Evolutionary conservation across 2,797 vertebrate genomes (phyloP).

Genomic region (Loris lydekkerianus): DNA sequence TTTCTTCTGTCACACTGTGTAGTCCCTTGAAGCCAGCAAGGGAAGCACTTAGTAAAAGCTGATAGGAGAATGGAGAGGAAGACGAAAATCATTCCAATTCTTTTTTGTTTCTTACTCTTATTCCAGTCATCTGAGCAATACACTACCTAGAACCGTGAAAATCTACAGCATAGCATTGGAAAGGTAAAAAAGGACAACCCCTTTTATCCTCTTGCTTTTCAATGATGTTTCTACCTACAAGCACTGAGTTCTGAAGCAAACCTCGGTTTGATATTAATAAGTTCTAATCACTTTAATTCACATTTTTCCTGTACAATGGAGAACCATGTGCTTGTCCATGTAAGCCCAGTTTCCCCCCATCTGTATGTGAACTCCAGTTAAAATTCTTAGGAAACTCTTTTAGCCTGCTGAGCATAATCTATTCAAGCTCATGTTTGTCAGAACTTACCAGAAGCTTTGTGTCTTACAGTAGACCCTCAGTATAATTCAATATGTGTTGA

Average conservation of each 20-base stretch:
- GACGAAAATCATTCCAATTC: constrained; percentile 9
- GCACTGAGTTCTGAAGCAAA: constrained; percentile 66
- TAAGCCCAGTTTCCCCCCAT: constrained; percentile 47
- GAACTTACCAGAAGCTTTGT: constrained; percentile 60
- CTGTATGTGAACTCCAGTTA: constrained; percentile 32
- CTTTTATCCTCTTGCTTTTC: constrained; percentile 67
- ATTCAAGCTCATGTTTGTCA: constrained; percentile 55
- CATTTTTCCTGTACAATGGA: constrained; percentile 54
- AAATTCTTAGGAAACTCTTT: constrained; percentile 71
- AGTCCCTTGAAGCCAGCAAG: constrained; percentile 24
- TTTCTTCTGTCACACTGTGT: neutral
- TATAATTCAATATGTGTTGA: constrained; percentile 14
- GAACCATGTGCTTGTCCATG: constrained; percentile 53
- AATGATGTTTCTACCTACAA: neutral
- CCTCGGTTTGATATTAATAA: constrained; percentile 18
- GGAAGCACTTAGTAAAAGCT: constrained; percentile 35
- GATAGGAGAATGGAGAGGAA: neutral
- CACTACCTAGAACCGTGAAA: constrained; percentile 27
- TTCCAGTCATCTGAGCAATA: constrained; percentile 53
- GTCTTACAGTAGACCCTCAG: constrained; percentile 50
- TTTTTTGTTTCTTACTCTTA: constrained; percentile 52
- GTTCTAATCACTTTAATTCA: constrained; percentile 40
- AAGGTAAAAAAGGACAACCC: constrained; percentile 40
- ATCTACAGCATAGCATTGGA: neutral
- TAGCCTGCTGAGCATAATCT: constrained; percentile 66